A percentile compares a stretch with the other conserved stretches of the same genome.
Evolutionary conservation across 2,797 vertebrate species (phyloP).

Genomic region (Micrastur ruficollis): DNA sequence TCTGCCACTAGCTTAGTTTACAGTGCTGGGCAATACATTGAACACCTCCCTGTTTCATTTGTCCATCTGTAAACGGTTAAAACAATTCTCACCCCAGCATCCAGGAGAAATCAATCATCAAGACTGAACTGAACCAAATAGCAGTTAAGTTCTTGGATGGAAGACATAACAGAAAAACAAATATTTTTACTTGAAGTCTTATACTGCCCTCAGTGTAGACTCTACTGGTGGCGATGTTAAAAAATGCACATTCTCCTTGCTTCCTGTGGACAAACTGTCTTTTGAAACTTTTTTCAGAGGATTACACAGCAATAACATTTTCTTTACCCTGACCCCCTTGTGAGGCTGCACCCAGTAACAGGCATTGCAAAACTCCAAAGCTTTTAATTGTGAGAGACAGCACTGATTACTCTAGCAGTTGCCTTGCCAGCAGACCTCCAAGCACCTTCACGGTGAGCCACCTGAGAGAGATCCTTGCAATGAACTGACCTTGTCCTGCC

Average conservation of each 20-base stretch:
- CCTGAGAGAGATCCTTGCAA: background rate
- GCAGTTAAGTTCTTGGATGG: conserved; percentile 21
- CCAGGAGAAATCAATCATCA: conserved; percentile 61
- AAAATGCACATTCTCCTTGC: background rate
- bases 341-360: background rate
- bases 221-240: background rate
- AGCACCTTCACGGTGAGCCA: background rate
- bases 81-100: conserved; percentile 47
- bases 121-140: conserved; percentile 46
- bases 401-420: background rate
- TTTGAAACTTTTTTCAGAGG: background rate
- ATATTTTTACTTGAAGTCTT: conserved; percentile 41
- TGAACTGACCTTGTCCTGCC: background rate
- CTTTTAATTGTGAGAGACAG: background rate
- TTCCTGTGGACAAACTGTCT: background rate
- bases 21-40: conserved; percentile 5
- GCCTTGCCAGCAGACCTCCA: background rate
- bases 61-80: conserved; percentile 56
- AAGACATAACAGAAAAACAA: conserved; percentile 25
- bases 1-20: conserved; percentile 43
- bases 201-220: conserved; percentile 13
- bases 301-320: background rate
- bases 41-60: conserved; percentile 50
- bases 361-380: background rate
- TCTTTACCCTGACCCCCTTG: background rate